Conservation (phyloP, 2,888 invertebrate species). For the Incurvaria masculella region DNA sequence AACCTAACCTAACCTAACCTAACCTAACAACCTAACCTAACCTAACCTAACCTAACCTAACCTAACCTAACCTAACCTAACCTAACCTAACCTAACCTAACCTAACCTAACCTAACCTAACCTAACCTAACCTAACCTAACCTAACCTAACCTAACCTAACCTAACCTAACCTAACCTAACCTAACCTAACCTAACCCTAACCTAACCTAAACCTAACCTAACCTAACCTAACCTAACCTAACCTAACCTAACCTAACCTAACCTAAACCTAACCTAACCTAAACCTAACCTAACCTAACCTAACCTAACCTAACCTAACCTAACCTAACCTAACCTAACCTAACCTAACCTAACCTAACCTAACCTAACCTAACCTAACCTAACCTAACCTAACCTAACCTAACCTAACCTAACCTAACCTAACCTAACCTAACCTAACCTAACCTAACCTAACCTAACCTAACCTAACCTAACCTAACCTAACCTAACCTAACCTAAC, state of each 20-base stretch:
- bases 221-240: constrained; percentile 7
- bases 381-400: constrained; percentile 4
- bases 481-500: constrained; percentile 5
- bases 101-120: constrained; percentile 9
- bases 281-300: constrained; percentile 6
- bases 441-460: constrained; percentile 5
- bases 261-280: neutral
- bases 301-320: constrained; percentile 7
- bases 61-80: constrained; percentile 9
- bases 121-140: constrained; percentile 8
- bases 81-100: constrained; percentile 10
- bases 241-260: constrained; percentile 6
- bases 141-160: constrained; percentile 6
- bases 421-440: constrained; percentile 4
- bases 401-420: constrained; percentile 1
- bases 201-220: too few relatives aligned
- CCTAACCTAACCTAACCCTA: constrained; percentile 6
- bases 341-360: constrained; percentile 3
- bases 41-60: constrained; percentile 8
- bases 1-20: neutral
- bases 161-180: constrained; percentile 6
- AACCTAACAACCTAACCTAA: constrained; percentile 3
- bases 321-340: constrained; percentile 6
- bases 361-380: constrained; percentile 6
- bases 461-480: constrained; percentile 5